A percentile compares a stretch with the other conserved stretches of the same genome.
Conservation (phyloP, 2,113 vertebrate genomes). For the Myrmecobius fasciatus region DNA sequence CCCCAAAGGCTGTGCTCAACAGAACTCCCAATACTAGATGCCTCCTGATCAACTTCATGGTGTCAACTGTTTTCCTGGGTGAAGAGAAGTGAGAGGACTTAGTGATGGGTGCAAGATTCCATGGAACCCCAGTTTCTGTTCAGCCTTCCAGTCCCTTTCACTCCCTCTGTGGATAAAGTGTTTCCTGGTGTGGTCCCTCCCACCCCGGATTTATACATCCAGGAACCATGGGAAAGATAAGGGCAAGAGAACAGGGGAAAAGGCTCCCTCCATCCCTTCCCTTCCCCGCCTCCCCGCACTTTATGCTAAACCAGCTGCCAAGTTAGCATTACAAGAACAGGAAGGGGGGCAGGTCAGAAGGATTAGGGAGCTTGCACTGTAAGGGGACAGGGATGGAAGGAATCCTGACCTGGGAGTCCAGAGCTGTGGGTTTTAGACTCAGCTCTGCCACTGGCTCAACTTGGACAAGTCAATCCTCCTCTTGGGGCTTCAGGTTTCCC, state of each 20-base stretch:
- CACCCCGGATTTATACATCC: neutral
- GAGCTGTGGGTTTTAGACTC: neutral
- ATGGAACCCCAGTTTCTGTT: neutral
- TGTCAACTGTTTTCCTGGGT: neutral
- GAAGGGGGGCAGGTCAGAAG: neutral
- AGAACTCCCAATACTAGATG: neutral
- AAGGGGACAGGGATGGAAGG: neutral
- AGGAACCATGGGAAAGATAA: neutral
- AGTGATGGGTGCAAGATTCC: neutral
- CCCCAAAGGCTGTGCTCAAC: conserved; percentile 62
- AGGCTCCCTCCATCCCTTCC: neutral
- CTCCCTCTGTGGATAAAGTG: neutral
- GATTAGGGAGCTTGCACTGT: neutral
- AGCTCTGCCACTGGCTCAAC: neutral
- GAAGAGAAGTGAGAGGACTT: neutral
- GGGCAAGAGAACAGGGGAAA: neutral
- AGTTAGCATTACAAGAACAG: neutral
- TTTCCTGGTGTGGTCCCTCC: neutral
- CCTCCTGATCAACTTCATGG: neutral
- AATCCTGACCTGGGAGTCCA: neutral
- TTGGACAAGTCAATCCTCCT: neutral
- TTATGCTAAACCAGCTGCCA: neutral
- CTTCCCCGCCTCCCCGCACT: neutral
- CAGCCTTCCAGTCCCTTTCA: neutral
- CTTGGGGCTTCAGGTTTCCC: neutral